Percentiles rank a stretch among this genome's conserved stretches.
phyloP scores from a whole-genome alignment of 2,113 vertebrate species.

The Lucifuga dentata region DNA sequence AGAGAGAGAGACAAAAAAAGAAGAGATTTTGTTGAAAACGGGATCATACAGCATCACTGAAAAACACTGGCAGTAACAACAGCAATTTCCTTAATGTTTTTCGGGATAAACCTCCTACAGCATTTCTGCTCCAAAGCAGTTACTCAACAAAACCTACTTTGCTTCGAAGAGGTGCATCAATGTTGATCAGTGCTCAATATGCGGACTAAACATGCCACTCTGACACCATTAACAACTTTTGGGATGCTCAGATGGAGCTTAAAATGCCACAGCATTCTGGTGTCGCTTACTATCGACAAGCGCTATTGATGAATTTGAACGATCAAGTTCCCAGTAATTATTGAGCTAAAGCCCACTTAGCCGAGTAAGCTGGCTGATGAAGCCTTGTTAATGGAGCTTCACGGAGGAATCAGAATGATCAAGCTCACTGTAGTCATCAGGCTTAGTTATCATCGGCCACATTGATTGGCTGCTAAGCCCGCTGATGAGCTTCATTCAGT shows the following conservation, averaged over 20 bases:
- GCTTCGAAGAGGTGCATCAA: conserved; percentile 32
- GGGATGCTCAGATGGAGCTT: conserved; percentile 59
- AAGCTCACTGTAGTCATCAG: conserved; percentile 78
- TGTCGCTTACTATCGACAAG: conserved; percentile 74
- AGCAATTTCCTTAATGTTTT: neutral
- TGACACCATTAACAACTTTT: conserved; percentile 60
- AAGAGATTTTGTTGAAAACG: conserved; percentile 14
- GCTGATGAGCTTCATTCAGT: conserved; percentile 70
- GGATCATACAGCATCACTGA: conserved; percentile 1
- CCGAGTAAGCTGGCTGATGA: conserved; percentile 75
- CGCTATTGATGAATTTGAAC: conserved; percentile 75
- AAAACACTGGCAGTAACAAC: conserved; percentile 13
- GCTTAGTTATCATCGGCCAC: conserved; percentile 75
- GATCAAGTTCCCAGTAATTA: conserved; percentile 78
- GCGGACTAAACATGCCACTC: conserved; percentile 53
- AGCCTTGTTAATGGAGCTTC: conserved; percentile 78
- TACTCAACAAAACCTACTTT: conserved; percentile 40
- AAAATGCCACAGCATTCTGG: conserved; percentile 61
- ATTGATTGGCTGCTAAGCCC: conserved; percentile 79
- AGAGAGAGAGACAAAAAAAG: neutral
- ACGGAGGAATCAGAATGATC: conserved; percentile 74
- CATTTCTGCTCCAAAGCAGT: conserved; percentile 24
- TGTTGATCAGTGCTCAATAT: conserved; percentile 40
- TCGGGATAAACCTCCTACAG: neutral
- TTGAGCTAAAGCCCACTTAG: conserved; percentile 76